Base-by-base conservation (phyloP, 2,113 vertebrate species). In the Garra rufa region DNA sequence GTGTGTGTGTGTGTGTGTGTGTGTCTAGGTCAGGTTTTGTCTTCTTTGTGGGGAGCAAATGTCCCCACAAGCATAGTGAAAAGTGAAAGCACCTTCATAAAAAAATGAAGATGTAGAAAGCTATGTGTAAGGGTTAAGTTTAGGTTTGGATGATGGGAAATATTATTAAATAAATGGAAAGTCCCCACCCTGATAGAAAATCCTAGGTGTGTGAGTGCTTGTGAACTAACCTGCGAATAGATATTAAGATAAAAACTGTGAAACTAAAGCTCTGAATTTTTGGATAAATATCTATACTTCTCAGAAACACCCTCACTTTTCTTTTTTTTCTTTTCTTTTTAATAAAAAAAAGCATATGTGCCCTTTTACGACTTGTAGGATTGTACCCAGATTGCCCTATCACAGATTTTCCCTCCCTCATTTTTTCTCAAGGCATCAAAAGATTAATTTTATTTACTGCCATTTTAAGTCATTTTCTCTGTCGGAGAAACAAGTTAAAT, bases 221-320 rank as follows among this genome's bases (percentile, higher is more conserved):
- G 19, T 55, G 8, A n/a, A 57, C 19, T 57, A 26, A n/a, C 34
- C 24, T 78, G 61, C 30, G 4, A 6, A 48, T 41, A 61, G 70
- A 75, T 65, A 9, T 24, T 28, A 41, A 83, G 82, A 83, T 83
- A 65, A 83, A 83, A 65, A 50, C 21, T n/a, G 34, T 1, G n/a
- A 69, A 77, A 76, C 57, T 26, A 46, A 41, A 70, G 28, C 55
- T 34, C 9, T 43, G n/a, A 44, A 14, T 73, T 44, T 10, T 46
- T 26, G 6, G 30, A 69, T 21, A 69, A 73, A 38, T 61, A 73
- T 73, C 55, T 76, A 17, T 63, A 34, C 65, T 46, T 83, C 43
- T 65, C 6, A 65, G 82, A 84, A 84, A 38, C 44, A 50, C 46
- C 73, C 38, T 30, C 19, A 75, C 41, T 28, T 76, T n/a, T n/a